Evolutionary conservation across 1,140 invertebrate genomes (phyloP).

Genomic region (Psix sp.): DNA sequence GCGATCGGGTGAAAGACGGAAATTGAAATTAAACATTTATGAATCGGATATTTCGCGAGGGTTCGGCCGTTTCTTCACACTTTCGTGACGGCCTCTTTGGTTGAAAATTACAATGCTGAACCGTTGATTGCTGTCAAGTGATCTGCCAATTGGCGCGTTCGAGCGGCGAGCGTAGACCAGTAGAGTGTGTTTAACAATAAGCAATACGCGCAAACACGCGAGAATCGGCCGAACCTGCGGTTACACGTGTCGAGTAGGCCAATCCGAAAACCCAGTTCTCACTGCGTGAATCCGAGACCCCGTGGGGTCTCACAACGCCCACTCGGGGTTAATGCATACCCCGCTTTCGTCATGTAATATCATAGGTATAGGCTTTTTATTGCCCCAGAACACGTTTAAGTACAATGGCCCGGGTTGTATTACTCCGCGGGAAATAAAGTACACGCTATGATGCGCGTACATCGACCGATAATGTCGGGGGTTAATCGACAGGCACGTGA

Average conservation of each 20-base stretch:
- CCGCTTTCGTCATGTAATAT: constrained; percentile 53
- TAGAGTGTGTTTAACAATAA: constrained; percentile 23
- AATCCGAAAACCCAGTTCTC: constrained; percentile 50
- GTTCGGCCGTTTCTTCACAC: constrained; percentile 27
- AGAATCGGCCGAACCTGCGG: constrained; percentile 27
- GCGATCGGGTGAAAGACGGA: constrained; percentile 33
- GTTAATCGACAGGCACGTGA: constrained; percentile 69
- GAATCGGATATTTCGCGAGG: constrained; percentile 24
- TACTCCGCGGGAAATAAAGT: constrained; percentile 66
- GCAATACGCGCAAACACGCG: constrained; percentile 35
- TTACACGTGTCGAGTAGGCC: constrained; percentile 42
- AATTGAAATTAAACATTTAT: constrained; percentile 56
- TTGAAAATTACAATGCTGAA: constrained; percentile 38
- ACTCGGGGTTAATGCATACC: constrained; percentile 56
- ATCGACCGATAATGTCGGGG: constrained; percentile 63
- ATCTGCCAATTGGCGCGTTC: constrained; percentile 33
- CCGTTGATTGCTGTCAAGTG: constrained; percentile 40
- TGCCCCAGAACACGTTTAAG: constrained; percentile 24
- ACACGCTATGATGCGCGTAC: constrained; percentile 52
- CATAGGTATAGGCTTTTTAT: constrained; percentile 58
- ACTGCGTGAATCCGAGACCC: constrained; percentile 58
- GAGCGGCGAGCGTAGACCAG: not conserved
- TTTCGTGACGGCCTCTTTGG: constrained; percentile 44
- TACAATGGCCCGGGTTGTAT: constrained; percentile 51
- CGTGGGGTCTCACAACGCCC: constrained; percentile 65